phyloP scores from a whole-genome alignment of 2,888 invertebrate genomes.

The Mellilla xanthometata region DNA sequence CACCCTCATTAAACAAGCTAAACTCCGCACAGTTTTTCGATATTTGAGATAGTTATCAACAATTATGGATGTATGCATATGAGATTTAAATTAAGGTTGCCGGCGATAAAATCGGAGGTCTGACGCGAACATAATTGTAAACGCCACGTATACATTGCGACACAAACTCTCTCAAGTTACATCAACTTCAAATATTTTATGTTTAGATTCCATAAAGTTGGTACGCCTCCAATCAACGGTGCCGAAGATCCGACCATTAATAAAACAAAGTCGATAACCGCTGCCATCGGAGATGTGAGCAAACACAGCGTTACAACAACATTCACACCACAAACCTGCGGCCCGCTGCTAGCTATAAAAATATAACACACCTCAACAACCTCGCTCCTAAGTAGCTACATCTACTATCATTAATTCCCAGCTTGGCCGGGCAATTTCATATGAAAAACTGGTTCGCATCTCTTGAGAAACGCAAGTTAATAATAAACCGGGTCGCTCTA shows the following conservation, averaged over 20 bases:
- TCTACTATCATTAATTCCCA: conserved; percentile 57
- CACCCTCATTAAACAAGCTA: too few relatives aligned
- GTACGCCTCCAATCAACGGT: conserved; percentile 39
- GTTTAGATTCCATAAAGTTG: conserved; percentile 24
- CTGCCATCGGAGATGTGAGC: conserved; percentile 39
- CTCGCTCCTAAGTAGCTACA: conserved; percentile 24
- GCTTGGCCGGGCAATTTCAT: conserved; percentile 50
- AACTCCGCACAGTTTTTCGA: not conserved
- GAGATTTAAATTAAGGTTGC: conserved; percentile 9
- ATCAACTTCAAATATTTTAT: conserved; percentile 25
- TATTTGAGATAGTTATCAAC: not conserved
- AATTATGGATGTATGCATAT: not conserved
- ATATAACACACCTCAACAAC: conserved; percentile 16
- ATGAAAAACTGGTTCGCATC: conserved; percentile 58
- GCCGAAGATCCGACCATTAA: conserved; percentile 33
- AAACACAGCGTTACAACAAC: conserved; percentile 27
- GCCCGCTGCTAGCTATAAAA: conserved; percentile 21
- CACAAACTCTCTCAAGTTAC: conserved; percentile 25
- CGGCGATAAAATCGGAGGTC: conserved; percentile 14
- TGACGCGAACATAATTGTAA: conserved; percentile 15
- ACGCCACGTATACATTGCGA: conserved; percentile 10
- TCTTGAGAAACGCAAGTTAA: conserved; percentile 28
- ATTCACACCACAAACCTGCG: conserved; percentile 12
- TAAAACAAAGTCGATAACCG: conserved; percentile 35
- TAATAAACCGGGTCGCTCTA: conserved; percentile 17